Base-by-base conservation (phyloP, 2,113 vertebrate genomes). In the Aphelocoma coerulescens region DNA sequence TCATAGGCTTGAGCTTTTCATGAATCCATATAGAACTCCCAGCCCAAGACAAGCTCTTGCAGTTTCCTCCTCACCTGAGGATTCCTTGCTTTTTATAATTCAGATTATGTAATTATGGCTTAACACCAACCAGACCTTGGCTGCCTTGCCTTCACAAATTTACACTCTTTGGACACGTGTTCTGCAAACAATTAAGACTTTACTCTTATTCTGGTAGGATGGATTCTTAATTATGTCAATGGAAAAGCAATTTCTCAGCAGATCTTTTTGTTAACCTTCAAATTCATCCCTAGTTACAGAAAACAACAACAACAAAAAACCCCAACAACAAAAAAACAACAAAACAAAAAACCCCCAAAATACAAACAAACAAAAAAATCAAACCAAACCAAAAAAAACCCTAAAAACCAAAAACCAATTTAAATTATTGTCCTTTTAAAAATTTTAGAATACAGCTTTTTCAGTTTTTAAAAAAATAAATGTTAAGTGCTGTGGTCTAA, bases 391-490 rank as follows among this genome's bases (percentile, higher is more conserved):
- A 30, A 63, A 63, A 63, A 30, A 39, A 8, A 2, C 15, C 1
- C 3, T 6, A n/a, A 58, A 57, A 21, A 2, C 2, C 2, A n/a
- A 46, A 35, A 61, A 30, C 10, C 2, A 65, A 41, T 21, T 3
- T 35, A 52, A 75, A 43, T 5, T 48, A 37, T 6, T 78, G 13
- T 43, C 12, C 22, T 74, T 55, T 72, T 33, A 3, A 1, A 9
- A 51, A 85, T 57, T 88, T 37, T 46, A 65, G 27, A 85, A 81
- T 16, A 32, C 3, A 7, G 2, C 2, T 55, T 80, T 72, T 48
- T 8, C 4, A 24, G 1, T 11, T 41, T 48, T 88, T 28, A 7
- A 19, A 10, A 13, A 44, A 55, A 66, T 28, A 69, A 63, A 59
- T 32, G 4, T 21, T 35, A 57, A 27, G 7, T 79, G 11, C 6